Base-by-base conservation (phyloP, 2,113 vertebrate species). In the Macquaria ambigua region DNA sequence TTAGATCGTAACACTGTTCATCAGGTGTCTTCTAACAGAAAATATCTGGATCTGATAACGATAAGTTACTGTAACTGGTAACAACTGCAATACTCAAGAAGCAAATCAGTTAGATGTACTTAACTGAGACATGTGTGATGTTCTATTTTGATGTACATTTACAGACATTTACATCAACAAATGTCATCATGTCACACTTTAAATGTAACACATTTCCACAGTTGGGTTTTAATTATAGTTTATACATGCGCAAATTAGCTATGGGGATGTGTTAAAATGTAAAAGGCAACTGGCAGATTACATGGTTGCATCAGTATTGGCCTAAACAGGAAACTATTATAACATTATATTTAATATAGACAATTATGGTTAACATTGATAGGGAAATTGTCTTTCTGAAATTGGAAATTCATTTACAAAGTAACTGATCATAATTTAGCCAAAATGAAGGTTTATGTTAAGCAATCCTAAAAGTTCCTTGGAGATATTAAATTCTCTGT, bases 391-490 rank as follows among this genome's bases (percentile, higher is more conserved):
- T 69, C 4, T 25, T 39, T 53, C 25, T 61, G 77, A 39, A 50
- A 63, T 7, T 59, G 21, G 53, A 79, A 58, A 39, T 53, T 76
- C 43, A 37, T 73, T 79, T 61, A 37, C 21, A 43, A 5, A 53
- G 16, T 43, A 25, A 39, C 21, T 48, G 37, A 71, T 70, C 43
- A 53, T 34, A 70, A 81, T 28, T 53, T 34, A 71, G 53, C 18
- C 52, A 74, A 52, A 58, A 71, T 81, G 37, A 87, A 69, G 62
- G 72, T 80, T 69, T 64, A 59, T 11, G 66, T 53, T 5, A 9
- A 75, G 39, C 58, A 61, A 62, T 74, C 15, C 39, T 37, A 16
- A 28, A 85, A 15, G 50, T 77, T 69, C 72, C 28, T 70, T 31
- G 1, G 82, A 68, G 46, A 73, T 59, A 58, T 25, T 21, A 34